Percentiles rank a stretch among this genome's conserved stretches.
Conservation (phyloP, 2,797 vertebrate species). For the Dipus sagitta region DNA sequence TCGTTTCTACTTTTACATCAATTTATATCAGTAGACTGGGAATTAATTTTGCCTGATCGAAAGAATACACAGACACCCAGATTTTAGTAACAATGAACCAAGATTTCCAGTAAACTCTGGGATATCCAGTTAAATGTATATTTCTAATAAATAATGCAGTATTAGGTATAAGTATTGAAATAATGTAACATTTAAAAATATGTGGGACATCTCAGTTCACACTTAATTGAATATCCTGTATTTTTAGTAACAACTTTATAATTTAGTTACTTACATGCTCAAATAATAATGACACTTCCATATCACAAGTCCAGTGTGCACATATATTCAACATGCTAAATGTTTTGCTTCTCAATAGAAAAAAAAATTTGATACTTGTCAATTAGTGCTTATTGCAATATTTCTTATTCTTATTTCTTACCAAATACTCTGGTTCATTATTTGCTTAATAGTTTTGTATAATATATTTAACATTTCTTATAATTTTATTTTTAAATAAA, state of each 20-base stretch:
- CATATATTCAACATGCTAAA: constrained; percentile 27
- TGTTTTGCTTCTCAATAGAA: background rate
- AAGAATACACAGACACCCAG: constrained; percentile 45
- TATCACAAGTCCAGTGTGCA: constrained; percentile 63
- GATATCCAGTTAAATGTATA: constrained; percentile 1
- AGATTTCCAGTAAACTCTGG: background rate
- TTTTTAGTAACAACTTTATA: background rate
- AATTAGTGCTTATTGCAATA: background rate
- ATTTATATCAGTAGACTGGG: constrained; percentile 58
- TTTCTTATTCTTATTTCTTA: background rate
- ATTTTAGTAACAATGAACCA: constrained; percentile 72
- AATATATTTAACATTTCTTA: background rate
- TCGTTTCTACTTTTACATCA: background rate
- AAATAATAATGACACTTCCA: constrained; percentile 69
- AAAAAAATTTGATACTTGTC: constrained; percentile 11
- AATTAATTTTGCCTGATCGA: constrained; percentile 51
- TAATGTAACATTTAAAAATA: background rate
- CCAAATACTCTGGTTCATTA: background rate
- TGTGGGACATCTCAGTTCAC: background rate
- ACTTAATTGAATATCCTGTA: background rate
- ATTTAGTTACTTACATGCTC: constrained; percentile 63
- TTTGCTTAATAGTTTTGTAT: background rate
- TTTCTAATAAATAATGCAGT: background rate
- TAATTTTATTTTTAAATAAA: background rate
- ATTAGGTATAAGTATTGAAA: background rate